phyloP scores from a whole-genome alignment of 2,113 vertebrate species.

The Anguilla rostrata region DNA sequence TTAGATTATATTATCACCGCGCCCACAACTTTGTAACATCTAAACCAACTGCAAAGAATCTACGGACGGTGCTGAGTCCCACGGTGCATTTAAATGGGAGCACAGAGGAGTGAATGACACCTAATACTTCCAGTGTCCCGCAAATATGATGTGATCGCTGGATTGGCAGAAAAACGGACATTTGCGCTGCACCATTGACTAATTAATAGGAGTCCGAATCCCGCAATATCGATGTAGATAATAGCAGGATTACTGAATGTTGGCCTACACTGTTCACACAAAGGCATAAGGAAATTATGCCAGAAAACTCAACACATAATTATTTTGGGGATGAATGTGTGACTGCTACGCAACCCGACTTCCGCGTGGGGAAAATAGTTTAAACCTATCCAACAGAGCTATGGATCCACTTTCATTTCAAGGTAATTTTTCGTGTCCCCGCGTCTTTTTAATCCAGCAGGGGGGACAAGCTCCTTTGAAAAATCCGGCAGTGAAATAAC shows the following conservation, averaged over 20 bases:
- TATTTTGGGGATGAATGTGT: neutral
- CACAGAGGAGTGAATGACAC: neutral
- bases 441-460: neutral
- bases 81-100: neutral
- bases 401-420: neutral
- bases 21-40: too few species aligned
- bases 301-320: neutral
- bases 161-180: neutral
- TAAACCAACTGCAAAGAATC: too few species aligned
- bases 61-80: too few species aligned
- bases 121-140: neutral
- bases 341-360: neutral
- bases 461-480: neutral
- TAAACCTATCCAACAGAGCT: neutral
- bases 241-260: neutral
- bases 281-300: neutral
- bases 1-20: too few species aligned
- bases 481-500: conserved; percentile 28
- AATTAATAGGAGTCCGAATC: neutral
- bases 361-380: neutral
- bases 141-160: neutral
- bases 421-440: neutral
- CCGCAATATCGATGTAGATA: neutral
- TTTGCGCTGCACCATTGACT: neutral
- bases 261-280: neutral